Evolutionary conservation across 2,888 invertebrate genomes (phyloP), one percentile per base, ranked within the genome.

Genomic region (Eupithecia subfuscata): DNA sequence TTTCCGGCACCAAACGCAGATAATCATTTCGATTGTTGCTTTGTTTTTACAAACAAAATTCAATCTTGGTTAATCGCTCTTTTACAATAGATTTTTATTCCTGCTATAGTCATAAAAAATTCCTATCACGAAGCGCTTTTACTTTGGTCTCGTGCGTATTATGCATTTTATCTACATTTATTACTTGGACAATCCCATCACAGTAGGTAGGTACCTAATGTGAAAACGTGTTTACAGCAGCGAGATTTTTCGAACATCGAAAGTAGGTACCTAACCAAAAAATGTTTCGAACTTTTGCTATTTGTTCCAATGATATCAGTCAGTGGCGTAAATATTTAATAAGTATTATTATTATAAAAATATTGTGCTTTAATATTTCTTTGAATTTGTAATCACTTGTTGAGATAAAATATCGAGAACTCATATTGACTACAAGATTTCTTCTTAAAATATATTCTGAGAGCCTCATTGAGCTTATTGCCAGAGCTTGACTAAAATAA

Each of bases 41-140:
- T 64, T 64, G 64, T 64, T 65, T 56, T 65, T 37, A 16, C 37
- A 37, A 65, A 65, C 65, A 16, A 34, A 34, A 34, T 65, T 65
- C 65, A 65, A 34, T 65, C n/a, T 34, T 9, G 65, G 65, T 9
- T 34, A 37, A 65, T 37, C 1, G 65, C 2, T 65, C 65, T 30
- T 30, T 16, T 34, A n/a, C 8, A 18, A 22, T 56, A 56, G 4
- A 52, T n/a, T 52, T 52, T 52, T 52, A n/a, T n/a, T 52, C n/a
- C n/a, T n/a, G n/a, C 52, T n/a, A n/a, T 4, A 45, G 16, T 45
- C 45, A 45, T 48, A 48, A 48, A 16, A 16, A 7, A 1, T 4
- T 1, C 18, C 48, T 1, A 8, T 18, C 18, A 18, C 18, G 8
- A 45, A 45, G 14, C 14, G 3, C 45, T 45, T 45, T 3, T 45